Evolutionary conservation across 2,888 invertebrate genomes (phyloP), one percentile per base, ranked within the genome.

Genomic region (Campoplex nolae): DNA sequence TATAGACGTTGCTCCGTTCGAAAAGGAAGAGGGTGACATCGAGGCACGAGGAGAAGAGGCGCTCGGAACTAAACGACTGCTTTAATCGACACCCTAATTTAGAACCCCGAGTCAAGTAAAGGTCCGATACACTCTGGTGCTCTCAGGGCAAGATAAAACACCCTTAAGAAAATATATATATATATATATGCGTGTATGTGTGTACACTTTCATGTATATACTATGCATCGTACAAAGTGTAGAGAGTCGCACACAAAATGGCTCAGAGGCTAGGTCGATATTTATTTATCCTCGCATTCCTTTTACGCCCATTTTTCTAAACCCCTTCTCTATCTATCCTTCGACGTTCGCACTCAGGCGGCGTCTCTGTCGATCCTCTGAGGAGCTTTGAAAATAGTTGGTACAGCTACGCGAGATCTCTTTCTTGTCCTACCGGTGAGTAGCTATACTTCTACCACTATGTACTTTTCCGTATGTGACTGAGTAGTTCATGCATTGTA

Each of bases 31-130:
- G 56, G 77, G 73, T 70, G 77, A 51, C 48, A 76, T 28, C 65
- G 45, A 74, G 65, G 54, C 78, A 42, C n/a, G 54, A 68, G 67
- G 28, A 54, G 65, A 62, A 73, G 51, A 74, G 58, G 23, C 70
- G 73, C 48, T 83, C 81, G 74, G 38, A 71, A 83, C 83, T 78
- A 87, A 89, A 89, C 86, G 89, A 88, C 88, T 80, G 76, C 88
- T 88, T 88, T 89, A 89, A 88, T 89, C 89, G 89, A 88, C 88
- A 85, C 82, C 84, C 88, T 88, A 89, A 89, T 89, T 89, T 89
- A 89, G 83, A 77, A 76, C 65, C 68, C 83, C 42, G 54, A 81
- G 84, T 84, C 81, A 58, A 82, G 79, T 67, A 54, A 82, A 83
- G 70, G 79, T 79, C 71, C 85, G 85, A 89, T 87, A 89, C 86